A percentile compares a stretch with the other conserved stretches of the same genome.
Conservation (phyloP, 2,888 invertebrate species). For the Agonopterix subpropinquella region DNA sequence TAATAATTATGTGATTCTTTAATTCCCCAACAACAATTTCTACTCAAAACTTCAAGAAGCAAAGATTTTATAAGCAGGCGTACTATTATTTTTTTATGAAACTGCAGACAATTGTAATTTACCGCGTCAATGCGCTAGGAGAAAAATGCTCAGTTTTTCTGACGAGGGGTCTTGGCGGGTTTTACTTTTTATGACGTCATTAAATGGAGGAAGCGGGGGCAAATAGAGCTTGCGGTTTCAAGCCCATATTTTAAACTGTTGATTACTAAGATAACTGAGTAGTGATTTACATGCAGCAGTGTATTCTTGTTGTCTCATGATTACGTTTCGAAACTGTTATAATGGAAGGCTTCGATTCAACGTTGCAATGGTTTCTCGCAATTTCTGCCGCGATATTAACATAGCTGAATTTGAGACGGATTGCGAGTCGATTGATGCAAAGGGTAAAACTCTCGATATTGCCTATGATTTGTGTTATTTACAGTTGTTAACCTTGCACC, state of each 20-base stretch:
- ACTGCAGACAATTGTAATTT: conserved; percentile 52
- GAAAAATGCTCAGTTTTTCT: conserved; percentile 48
- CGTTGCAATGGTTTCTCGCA: background rate
- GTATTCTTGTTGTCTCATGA: conserved; percentile 16
- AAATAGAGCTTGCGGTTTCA: conserved; percentile 56
- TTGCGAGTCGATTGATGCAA: background rate
- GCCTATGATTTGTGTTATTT: background rate
- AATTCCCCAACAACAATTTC: background rate
- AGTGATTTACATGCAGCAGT: conserved; percentile 23
- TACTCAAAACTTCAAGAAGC: background rate
- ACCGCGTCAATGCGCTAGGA: conserved; percentile 46
- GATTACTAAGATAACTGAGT: conserved; percentile 35
- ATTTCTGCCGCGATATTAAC: background rate
- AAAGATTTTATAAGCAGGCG: background rate
- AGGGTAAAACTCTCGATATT: background rate
- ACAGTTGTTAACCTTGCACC: too few species aligned
- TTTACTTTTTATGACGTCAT: conserved; percentile 66
- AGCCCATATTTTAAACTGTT: conserved; percentile 39
- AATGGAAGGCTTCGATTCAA: background rate
- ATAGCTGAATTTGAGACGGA: background rate
- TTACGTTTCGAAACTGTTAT: conserved; percentile 13
- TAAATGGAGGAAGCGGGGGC: conserved; percentile 59
- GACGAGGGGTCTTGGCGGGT: conserved; percentile 39
- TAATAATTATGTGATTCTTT: background rate
- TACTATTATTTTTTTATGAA: conserved; percentile 12